Conservation (phyloP, 2,797 vertebrate species). For the Echeneis naucrates region DNA sequence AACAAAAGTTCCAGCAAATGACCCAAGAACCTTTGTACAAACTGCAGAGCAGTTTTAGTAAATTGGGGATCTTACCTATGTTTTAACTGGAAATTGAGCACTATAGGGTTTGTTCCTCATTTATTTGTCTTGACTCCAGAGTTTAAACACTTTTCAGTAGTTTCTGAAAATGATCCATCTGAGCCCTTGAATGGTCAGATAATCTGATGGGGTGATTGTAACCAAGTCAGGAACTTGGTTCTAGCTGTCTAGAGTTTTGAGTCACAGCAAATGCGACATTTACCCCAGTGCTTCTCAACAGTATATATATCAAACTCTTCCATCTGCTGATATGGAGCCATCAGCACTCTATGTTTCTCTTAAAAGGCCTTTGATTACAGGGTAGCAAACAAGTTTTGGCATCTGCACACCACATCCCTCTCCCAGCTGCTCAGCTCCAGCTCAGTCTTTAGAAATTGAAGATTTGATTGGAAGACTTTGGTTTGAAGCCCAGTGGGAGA, state of each 20-base stretch:
- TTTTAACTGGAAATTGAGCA: neutral
- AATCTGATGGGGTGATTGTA: neutral
- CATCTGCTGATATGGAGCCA: slow-evolving; percentile 50
- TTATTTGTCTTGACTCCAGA: neutral
- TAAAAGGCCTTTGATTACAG: slow-evolving; percentile 60
- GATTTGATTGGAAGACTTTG: neutral
- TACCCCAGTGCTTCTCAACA: slow-evolving; percentile 40
- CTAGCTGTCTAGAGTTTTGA: slow-evolving; percentile 33
- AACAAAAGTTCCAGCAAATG: neutral
- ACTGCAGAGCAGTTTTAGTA: no score
- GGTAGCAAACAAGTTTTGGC: slow-evolving; percentile 46
- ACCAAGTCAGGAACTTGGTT: slow-evolving; percentile 10
- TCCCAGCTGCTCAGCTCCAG: neutral
- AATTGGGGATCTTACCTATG: neutral
- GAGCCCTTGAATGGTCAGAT: neutral
- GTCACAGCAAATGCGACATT: slow-evolving; percentile 17
- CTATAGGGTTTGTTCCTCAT: neutral
- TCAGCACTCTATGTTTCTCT: slow-evolving; percentile 36
- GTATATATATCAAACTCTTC: slow-evolving; percentile 57
- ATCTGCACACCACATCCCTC: slow-evolving; percentile 5
- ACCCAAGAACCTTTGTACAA: no score
- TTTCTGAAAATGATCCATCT: neutral
- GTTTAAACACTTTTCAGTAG: neutral
- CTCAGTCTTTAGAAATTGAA: slow-evolving; percentile 57
- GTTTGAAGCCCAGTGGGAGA: slow-evolving; percentile 42